Percentiles rank a stretch among this genome's conserved stretches.
These are phyloP conservation scores for Hirtodrosophila alboralis DNA, from an alignment of 2,888 invertebrate genomes.

Conservation along the genomic window DNA sequence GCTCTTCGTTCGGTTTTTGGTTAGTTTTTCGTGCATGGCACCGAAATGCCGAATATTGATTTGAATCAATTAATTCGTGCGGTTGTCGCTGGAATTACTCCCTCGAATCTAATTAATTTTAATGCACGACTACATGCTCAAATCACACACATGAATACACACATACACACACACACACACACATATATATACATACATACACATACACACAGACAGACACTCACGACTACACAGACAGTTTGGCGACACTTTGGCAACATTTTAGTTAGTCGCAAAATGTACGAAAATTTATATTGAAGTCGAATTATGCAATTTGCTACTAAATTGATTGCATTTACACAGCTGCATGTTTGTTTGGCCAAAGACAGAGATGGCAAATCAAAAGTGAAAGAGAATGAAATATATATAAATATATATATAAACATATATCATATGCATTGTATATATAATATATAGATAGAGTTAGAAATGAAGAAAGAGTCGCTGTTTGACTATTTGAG, in stretches of 20 bases:
- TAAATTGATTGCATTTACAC: slow-evolving; percentile 77
- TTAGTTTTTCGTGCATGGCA: slow-evolving; percentile 55
- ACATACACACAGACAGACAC: slow-evolving; percentile 21
- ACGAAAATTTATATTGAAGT: slow-evolving; percentile 70
- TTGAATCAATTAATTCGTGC: slow-evolving; percentile 85
- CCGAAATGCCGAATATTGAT: slow-evolving; percentile 83
- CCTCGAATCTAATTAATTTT: slow-evolving; percentile 85
- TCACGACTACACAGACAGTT: slow-evolving; percentile 28
- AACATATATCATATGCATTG: too few species aligned
- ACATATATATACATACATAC: slow-evolving; percentile 29
- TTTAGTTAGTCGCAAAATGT: slow-evolving; percentile 64
- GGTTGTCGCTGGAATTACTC: slow-evolving; percentile 83
- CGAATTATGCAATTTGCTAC: slow-evolving; percentile 76
- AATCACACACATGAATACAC: slow-evolving; percentile 63
- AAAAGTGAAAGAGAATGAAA: not conserved
- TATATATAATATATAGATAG: too few species aligned
- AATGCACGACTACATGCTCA: slow-evolving; percentile 80
- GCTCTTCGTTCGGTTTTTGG: slow-evolving; percentile 50
- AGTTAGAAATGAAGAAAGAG: not conserved
- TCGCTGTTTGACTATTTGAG: too few species aligned
- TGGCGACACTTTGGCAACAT: slow-evolving; percentile 70
- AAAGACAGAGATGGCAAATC: not conserved
- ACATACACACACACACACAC: slow-evolving; percentile 29
- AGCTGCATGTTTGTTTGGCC: slow-evolving; percentile 42
- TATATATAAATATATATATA: too few species aligned